Conservation (phyloP, 2,797 vertebrate genomes). For the Kryptopterus vitreolus region DNA sequence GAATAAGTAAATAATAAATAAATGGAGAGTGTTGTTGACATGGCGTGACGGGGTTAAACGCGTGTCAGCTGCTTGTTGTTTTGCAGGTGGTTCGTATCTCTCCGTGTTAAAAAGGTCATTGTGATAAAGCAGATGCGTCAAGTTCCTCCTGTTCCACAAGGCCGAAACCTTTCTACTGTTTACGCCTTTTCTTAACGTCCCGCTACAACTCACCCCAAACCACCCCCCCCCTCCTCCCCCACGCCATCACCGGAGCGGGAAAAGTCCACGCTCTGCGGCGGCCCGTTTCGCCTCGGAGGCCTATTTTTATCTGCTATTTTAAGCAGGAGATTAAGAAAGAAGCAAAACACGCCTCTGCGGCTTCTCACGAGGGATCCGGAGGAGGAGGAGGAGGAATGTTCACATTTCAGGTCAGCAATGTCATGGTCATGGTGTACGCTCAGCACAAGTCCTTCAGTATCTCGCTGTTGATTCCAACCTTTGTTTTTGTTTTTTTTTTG, state of each 20-base stretch:
- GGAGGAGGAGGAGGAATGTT: constrained; percentile 15
- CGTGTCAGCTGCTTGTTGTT: background rate
- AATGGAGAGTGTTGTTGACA: background rate
- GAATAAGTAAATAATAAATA: background rate
- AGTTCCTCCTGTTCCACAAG: background rate
- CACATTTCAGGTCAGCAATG: constrained; percentile 31
- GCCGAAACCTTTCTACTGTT: background rate
- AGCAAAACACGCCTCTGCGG: constrained; percentile 21
- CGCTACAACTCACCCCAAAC: no score
- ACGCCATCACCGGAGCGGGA: constrained; percentile 31
- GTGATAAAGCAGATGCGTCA: constrained; percentile 25
- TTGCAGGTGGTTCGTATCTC: constrained; percentile 28
- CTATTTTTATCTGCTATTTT: constrained; percentile 39
- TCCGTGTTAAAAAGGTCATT: constrained; percentile 8
- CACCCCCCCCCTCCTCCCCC: background rate
- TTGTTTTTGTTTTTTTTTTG: no score
- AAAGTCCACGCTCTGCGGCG: constrained; percentile 37
- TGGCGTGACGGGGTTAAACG: background rate
- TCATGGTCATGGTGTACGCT: constrained; percentile 37
- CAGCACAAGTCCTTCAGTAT: constrained; percentile 3
- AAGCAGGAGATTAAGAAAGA: constrained; percentile 29
- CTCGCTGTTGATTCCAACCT: no score
- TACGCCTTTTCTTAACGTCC: background rate
- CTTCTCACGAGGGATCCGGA: background rate
- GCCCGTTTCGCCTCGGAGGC: constrained; percentile 31